Base-by-base conservation (phyloP, 2,888 invertebrate genomes). In the Tenodera sinensis region DNA sequence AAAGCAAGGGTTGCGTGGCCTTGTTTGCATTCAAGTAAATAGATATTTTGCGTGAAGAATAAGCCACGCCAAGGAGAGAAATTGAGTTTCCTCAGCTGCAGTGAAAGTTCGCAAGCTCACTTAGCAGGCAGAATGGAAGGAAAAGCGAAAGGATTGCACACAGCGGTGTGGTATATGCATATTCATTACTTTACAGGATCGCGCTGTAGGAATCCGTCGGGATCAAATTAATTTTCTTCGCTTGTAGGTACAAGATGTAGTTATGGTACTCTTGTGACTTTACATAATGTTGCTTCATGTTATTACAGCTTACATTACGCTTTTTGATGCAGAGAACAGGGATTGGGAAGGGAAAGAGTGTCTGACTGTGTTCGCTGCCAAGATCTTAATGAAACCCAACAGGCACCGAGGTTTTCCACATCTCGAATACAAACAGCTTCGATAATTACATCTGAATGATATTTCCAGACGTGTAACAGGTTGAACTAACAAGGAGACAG, bases 151-250 rank as follows among this genome's bases (percentile, higher is more conserved):
- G 54, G 54, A 71, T 71, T 71, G 54, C 54, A 71, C 54, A 20
- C 54, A 71, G 54, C 25, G 54, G 54, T 71, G 54, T 71, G 20
- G 54, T 71, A 25, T 71, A 87, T 87, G 87, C 87, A 87, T 87
- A 87, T 87, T 87, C 87, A 87, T 87, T 87, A 83, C 87, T 71
- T 71, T 71, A 71, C 54, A 71, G 54, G 54, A 25, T 71, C 54
- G 54, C 54, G 54, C 54, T 71, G 54, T 25, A 71, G 20, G 54
- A 87, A 28, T 30, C 87, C 28, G 34, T 82, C 34, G 83, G 87
- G 87, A 87, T 87, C n/a, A 87, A 87, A 87, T 87, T 87, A 87
- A 87, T 87, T 87, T 87, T 87, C 87, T 87, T 87, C 87, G 83
- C 87, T 87, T 87, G 86, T 86, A 86, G 82, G 34, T 34, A 87